Conservation (phyloP, 2,113 vertebrate genomes). For the Tenrec ecaudatus region DNA sequence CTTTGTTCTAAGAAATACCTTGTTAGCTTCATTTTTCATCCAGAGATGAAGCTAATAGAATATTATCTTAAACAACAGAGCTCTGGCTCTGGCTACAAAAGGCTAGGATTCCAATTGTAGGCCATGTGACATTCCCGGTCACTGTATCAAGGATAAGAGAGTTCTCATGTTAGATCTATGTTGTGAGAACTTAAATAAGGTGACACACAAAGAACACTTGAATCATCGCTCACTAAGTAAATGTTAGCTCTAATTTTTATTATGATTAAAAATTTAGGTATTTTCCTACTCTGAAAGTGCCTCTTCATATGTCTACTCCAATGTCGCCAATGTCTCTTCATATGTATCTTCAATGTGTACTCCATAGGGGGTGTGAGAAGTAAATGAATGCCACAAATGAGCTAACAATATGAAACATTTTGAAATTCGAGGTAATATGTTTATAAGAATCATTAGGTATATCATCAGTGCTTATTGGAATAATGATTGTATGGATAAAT, state of each 20-base stretch:
- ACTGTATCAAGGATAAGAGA: not conserved
- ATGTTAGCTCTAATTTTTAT: constrained; percentile 11
- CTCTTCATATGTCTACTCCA: not conserved
- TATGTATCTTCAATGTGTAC: not conserved
- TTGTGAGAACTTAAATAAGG: not conserved
- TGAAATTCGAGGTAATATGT: not conserved
- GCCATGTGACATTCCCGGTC: not conserved
- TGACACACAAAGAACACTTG: not conserved
- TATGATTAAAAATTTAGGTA: not conserved
- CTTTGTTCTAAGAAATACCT: not conserved
- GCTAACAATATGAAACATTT: not conserved
- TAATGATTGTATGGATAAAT: not conserved
- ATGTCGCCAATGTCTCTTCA: too few species aligned
- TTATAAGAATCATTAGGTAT: not conserved
- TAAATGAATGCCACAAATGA: not conserved
- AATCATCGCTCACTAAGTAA: not conserved
- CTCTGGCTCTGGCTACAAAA: not conserved
- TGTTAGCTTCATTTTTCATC: not conserved
- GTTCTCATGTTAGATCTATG: not conserved
- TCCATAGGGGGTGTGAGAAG: not conserved
- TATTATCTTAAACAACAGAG: not conserved
- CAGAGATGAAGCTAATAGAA: not conserved
- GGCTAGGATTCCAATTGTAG: not conserved
- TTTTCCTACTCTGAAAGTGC: not conserved
- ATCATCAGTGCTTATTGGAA: not conserved